phyloP scores from a whole-genome alignment of 2,113 vertebrate species.

The Amazona vittata region DNA sequence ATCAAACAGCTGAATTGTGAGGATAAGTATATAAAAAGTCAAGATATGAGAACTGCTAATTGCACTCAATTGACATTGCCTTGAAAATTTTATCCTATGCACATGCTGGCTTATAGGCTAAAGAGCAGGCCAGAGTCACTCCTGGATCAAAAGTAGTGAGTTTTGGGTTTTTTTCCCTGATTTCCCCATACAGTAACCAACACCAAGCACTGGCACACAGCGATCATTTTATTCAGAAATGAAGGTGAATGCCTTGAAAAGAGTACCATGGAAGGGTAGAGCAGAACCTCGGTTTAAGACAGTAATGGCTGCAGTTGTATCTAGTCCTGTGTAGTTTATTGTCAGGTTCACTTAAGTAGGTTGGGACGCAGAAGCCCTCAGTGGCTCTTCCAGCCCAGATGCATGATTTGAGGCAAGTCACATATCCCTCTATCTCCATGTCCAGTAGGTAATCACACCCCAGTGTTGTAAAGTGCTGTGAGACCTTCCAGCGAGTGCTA shows the following conservation, averaged over 20 bases:
- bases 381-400: neutral
- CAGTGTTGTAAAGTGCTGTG: neutral
- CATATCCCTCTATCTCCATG: neutral
- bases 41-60: neutral
- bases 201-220: neutral
- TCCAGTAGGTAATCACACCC: neutral
- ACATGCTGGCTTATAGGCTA: neutral
- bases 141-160: neutral
- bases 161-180: fast-evolving
- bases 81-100: neutral
- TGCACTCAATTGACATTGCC: neutral
- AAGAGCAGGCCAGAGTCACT: neutral
- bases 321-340: neutral
- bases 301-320: neutral
- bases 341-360: neutral
- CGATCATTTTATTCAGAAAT: neutral
- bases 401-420: neutral
- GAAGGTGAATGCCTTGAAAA: neutral
- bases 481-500: neutral
- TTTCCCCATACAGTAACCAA: neutral
- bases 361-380: neutral
- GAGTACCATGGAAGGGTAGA: neutral
- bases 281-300: neutral
- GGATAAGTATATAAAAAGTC: neutral
- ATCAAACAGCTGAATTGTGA: neutral